phyloP scores from a whole-genome alignment of 2,797 vertebrate species.

The Chaunax sp. region DNA sequence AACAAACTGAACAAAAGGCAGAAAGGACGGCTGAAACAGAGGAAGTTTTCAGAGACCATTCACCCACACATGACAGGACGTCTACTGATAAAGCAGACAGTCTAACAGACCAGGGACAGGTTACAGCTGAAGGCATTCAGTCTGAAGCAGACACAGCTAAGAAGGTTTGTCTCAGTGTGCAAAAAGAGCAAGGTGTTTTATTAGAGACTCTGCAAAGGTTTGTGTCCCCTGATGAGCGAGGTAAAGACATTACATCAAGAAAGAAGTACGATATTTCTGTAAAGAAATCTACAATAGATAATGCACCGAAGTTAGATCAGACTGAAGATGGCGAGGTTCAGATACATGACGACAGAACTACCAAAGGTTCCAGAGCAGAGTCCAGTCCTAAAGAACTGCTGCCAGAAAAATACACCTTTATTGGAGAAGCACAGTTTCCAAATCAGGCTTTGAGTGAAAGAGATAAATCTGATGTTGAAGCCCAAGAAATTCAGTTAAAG shows the following conservation, averaged over 20 bases:
- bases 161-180: background rate
- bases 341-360: conserved; percentile 1
- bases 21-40: background rate
- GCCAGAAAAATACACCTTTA: no score
- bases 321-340: conserved; percentile 6
- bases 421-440: background rate
- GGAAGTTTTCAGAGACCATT: no score
- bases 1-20: background rate
- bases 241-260: background rate
- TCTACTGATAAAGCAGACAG: background rate
- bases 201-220: conserved; percentile 12
- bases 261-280: background rate
- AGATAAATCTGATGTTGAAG: no score
- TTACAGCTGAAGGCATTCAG: conserved; percentile 6
- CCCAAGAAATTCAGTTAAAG: conserved; percentile 15
- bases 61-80: background rate
- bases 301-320: background rate
- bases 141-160: conserved; percentile 22
- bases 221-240: background rate
- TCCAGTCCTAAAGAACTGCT: background rate
- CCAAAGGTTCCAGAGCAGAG: no score
- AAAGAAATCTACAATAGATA: background rate
- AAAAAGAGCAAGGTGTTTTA: no score
- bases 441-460: background rate
- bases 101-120: background rate